A percentile compares a stretch with the other conserved stretches of the same genome.
Conservation (phyloP, 2,797 vertebrate genomes). For the Propithecus perrieri region DNA sequence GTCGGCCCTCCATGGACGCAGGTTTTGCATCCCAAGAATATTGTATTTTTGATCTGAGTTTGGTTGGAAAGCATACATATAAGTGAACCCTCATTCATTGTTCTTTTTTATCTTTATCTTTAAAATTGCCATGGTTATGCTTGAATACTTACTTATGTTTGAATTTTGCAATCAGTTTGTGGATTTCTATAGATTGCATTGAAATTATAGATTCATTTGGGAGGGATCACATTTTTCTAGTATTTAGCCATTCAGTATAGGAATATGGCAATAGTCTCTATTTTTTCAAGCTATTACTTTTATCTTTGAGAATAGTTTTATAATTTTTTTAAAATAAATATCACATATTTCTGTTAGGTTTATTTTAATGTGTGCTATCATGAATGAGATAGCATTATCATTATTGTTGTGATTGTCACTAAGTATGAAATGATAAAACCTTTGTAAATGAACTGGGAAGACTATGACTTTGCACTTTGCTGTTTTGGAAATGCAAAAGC, state of each 20-base stretch:
- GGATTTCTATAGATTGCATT: not conserved
- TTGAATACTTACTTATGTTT: not conserved
- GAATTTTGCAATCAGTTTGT: not conserved
- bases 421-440: not conserved
- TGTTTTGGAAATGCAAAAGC: not conserved
- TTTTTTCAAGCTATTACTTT: not conserved
- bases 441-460: not conserved
- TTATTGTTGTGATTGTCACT: not conserved
- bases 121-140: not conserved
- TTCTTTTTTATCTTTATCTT: not conserved
- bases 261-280: not conserved
- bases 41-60: not conserved
- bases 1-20: not conserved
- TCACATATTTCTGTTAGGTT: not conserved
- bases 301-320: not conserved
- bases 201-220: not conserved
- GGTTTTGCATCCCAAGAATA: not conserved
- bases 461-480: not conserved
- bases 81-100: not conserved
- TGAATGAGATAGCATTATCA: not conserved
- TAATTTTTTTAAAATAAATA: not conserved
- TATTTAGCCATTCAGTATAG: not conserved
- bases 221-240: not conserved
- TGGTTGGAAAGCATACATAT: not conserved
- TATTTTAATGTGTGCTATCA: not conserved